Conservation (phyloP, 2,113 vertebrate genomes). For the Salvelinus sp. region DNA sequence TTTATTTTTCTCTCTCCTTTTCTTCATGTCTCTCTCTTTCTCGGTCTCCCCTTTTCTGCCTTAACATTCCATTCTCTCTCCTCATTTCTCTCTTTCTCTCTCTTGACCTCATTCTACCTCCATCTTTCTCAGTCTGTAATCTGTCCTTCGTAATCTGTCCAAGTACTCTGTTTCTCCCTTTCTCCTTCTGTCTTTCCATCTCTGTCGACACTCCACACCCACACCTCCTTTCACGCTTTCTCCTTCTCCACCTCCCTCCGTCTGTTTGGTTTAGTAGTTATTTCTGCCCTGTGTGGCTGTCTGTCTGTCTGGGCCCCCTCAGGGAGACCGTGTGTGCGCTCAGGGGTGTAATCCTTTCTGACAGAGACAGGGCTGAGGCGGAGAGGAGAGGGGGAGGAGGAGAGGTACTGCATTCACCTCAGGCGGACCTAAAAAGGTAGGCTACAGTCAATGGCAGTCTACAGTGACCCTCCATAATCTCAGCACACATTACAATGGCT, state of each 20-base stretch:
- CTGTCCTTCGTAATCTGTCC: too few relatives aligned
- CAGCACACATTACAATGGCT: background rate
- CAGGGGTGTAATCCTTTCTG: constrained; percentile 75
- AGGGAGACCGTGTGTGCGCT: constrained; percentile 56
- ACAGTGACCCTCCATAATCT: too few relatives aligned
- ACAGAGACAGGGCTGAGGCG: constrained; percentile 66
- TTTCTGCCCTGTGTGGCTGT: background rate
- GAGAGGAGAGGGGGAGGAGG: constrained; percentile 13
- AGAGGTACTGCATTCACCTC: background rate
- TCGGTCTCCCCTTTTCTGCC: background rate
- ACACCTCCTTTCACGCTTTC: too few relatives aligned
- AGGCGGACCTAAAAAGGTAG: background rate
- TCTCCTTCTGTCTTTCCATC: too few relatives aligned
- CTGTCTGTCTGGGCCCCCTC: constrained; percentile 6
- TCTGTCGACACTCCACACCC: too few relatives aligned
- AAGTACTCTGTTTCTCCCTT: too few relatives aligned
- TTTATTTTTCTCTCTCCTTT: background rate
- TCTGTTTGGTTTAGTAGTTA: constrained; percentile 6
- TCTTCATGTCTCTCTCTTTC: constrained; percentile 9
- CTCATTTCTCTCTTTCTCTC: too few relatives aligned
- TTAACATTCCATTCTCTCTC: background rate
- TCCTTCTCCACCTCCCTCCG: too few relatives aligned
- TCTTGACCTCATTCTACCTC: too few relatives aligned
- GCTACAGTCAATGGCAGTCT: too few relatives aligned
- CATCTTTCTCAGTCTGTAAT: too few relatives aligned